Percentiles rank a stretch among this genome's conserved stretches.
These are phyloP conservation scores for crab-eating macaque (Macaca fascicularis) DNA, from an alignment of 2,113 vertebrate species.

Conservation along the genomic window DNA sequence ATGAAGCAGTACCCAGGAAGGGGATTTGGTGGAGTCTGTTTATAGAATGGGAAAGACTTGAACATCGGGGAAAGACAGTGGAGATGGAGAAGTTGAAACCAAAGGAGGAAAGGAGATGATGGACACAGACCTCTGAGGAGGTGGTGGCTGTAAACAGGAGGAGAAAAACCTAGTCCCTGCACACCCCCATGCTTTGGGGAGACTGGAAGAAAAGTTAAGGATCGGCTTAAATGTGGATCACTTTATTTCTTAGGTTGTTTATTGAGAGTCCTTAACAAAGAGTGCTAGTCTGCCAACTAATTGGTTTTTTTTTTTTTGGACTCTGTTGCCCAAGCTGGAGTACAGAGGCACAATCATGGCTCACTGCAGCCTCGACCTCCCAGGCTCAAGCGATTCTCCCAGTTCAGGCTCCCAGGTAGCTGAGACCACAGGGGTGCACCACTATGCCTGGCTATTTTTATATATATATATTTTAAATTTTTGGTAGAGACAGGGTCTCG, in stretches of 20 bases:
- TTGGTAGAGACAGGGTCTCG: too few relatives aligned
- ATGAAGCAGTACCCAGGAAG: not conserved
- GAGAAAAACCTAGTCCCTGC: not conserved
- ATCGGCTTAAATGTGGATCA: not conserved
- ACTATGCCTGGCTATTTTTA: too few relatives aligned
- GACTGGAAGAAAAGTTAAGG: not conserved
- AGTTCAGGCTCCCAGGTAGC: too few relatives aligned
- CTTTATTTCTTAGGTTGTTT: not conserved
- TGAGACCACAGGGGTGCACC: too few relatives aligned
- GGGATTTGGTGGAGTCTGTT: not conserved
- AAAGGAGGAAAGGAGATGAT: not conserved
- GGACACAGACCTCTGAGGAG: not conserved
- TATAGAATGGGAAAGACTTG: not conserved
- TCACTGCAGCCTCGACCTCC: too few relatives aligned
- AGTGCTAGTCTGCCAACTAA: not conserved
- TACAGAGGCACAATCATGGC: too few relatives aligned
- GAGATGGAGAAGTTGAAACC: not conserved
- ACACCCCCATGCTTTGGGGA: not conserved
- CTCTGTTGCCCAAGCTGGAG: too few relatives aligned
- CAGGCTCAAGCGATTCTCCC: too few relatives aligned
- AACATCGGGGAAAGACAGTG: not conserved
- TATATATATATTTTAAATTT: too few relatives aligned
- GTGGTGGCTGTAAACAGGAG: not conserved
- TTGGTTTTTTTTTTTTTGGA: not conserved
- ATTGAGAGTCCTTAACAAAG: not conserved